Evolutionary conservation across 2,797 vertebrate species (phyloP).

Genomic region (Atherinosoma microstoma): DNA sequence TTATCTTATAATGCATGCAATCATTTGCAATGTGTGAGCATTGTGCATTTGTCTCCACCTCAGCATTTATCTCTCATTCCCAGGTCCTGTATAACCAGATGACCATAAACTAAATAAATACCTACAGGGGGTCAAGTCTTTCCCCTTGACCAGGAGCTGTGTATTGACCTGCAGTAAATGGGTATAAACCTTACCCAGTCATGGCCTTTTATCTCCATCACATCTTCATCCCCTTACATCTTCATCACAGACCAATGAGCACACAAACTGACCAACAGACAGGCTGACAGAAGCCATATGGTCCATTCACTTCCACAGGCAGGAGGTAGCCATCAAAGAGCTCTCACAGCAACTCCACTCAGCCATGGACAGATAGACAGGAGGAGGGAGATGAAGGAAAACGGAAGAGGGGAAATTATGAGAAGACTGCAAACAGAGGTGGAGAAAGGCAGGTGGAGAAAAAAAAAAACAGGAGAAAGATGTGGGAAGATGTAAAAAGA

Average conservation of each 20-base stretch:
- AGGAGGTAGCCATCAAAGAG: constrained; percentile 78
- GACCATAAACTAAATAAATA: constrained; percentile 56
- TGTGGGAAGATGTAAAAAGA: constrained; percentile 4
- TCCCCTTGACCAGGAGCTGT: constrained; percentile 77
- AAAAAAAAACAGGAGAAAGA: constrained; percentile 4
- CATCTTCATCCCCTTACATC: constrained; percentile 64
- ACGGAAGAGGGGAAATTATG: constrained; percentile 46
- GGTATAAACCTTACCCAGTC: constrained; percentile 76
- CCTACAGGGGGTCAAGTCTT: constrained; percentile 62
- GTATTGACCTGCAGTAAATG: constrained; percentile 75
- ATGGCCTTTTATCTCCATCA: constrained; percentile 72
- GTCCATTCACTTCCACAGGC: constrained; percentile 74
- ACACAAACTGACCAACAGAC: constrained; percentile 64
- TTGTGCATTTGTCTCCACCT: constrained; percentile 23
- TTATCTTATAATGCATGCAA: constrained; percentile 34
- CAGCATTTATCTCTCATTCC: constrained; percentile 33
- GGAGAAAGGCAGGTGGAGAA: constrained; percentile 15
- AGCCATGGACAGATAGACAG: constrained; percentile 50
- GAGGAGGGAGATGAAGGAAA: constrained; percentile 38
- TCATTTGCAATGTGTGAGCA: constrained; percentile 22
- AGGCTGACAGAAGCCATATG: constrained; percentile 78
- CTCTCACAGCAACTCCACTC: constrained; percentile 63
- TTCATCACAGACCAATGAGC: constrained; percentile 64
- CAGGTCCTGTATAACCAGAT: constrained; percentile 62
- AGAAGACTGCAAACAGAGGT: constrained; percentile 36